phyloP scores from a whole-genome alignment of 2,113 vertebrate species.

The Todiramphus saurophagus region DNA sequence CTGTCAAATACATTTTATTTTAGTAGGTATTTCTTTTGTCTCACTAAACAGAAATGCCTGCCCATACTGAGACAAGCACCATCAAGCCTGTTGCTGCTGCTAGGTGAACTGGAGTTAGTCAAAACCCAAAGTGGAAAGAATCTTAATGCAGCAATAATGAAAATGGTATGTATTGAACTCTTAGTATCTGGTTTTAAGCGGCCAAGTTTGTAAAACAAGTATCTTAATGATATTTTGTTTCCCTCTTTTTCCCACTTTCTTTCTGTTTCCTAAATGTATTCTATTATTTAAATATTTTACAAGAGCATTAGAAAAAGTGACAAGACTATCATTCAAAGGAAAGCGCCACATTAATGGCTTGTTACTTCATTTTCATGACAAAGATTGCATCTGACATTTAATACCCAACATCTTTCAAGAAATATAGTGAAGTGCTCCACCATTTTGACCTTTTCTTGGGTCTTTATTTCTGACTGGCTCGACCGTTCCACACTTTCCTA shows the following conservation, averaged over 20 bases:
- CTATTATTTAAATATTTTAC: slow-evolving; percentile 4
- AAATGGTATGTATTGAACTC: not conserved
- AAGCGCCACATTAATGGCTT: slow-evolving; percentile 7
- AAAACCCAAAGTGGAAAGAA: not conserved
- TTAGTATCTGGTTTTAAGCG: not conserved
- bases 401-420: slow-evolving; percentile 35
- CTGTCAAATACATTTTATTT: not conserved
- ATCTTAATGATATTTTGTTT: not conserved
- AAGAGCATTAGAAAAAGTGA: slow-evolving; percentile 34
- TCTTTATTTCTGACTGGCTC: slow-evolving; percentile 41
- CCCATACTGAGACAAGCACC: not conserved
- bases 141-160: not conserved
- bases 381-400: slow-evolving; percentile 63
- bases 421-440: slow-evolving; percentile 34
- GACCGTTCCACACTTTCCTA: slow-evolving; percentile 1
- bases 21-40: not conserved
- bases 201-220: not conserved
- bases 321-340: slow-evolving; percentile 25
- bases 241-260: not conserved
- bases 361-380: slow-evolving; percentile 61
- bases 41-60: not conserved
- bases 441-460: slow-evolving; percentile 43
- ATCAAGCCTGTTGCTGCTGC: not conserved
- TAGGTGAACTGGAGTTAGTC: not conserved
- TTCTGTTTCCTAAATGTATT: not conserved